phyloP scores from a whole-genome alignment of 2,888 invertebrate species.

The Epsilonema sp. region DNA sequence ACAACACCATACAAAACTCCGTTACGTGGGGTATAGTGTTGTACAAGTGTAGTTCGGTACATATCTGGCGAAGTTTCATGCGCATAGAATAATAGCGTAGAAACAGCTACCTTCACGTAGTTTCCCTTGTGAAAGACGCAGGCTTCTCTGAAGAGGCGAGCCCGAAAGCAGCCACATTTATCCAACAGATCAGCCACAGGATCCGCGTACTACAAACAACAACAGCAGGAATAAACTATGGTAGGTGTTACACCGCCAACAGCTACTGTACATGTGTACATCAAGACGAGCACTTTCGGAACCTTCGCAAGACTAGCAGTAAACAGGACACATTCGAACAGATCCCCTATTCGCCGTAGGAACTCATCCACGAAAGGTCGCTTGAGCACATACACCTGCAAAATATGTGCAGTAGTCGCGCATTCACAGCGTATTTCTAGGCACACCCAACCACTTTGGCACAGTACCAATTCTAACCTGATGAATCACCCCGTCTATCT shows the following conservation, averaged over 20 bases:
- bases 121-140: constrained; percentile 99
- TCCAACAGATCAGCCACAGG: constrained; percentile 95
- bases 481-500: constrained; percentile 96
- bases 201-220: constrained; percentile 63
- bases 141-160: constrained; percentile 88
- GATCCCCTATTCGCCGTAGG: constrained; percentile 84
- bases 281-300: constrained; percentile 12
- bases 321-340: constrained; percentile 97
- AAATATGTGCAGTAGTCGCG: not conserved
- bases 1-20: too few relatives aligned
- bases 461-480: constrained; percentile 47
- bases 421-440: too few relatives aligned
- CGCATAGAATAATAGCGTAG: too few relatives aligned
- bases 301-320: constrained; percentile 93
- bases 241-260: not conserved
- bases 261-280: too few relatives aligned
- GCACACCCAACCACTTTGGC: too few relatives aligned
- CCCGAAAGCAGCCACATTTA: constrained; percentile 66
- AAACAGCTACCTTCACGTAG: constrained; percentile 58
- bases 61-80: too few relatives aligned
- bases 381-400: constrained; percentile 69
- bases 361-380: constrained; percentile 98
- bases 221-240: not conserved
- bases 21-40: too few relatives aligned
- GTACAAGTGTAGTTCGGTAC: too few relatives aligned